phyloP scores from a whole-genome alignment of 2,113 vertebrate species.

The Myotis brandtii region DNA sequence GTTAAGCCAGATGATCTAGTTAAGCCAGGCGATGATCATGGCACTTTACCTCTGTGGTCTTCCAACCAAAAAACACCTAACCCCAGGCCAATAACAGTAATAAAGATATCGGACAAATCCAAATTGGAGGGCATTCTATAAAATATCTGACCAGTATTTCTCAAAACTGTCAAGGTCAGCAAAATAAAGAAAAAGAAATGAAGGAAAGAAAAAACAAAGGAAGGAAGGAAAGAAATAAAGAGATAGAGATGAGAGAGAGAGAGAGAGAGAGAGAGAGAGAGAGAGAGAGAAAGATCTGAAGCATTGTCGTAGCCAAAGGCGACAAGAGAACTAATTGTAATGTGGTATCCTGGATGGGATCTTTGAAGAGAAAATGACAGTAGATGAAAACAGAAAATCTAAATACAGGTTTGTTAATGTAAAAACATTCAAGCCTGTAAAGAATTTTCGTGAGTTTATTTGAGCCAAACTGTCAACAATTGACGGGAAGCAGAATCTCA shows the following conservation, averaged over 20 bases:
- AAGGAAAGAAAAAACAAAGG: neutral
- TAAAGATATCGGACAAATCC: neutral
- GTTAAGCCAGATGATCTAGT: neutral
- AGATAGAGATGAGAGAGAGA: fast-evolving
- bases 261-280: no score
- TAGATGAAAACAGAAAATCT: neutral
- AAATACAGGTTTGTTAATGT: neutral
- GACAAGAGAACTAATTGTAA: neutral
- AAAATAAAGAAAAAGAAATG: neutral
- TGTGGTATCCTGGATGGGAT: neutral
- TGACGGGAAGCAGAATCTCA: no score
- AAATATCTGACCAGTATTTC: neutral
- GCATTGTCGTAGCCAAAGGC: neutral
- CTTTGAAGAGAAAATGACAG: neutral
- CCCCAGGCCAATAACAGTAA: neutral
- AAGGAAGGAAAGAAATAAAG: neutral
- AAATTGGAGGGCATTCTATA: neutral
- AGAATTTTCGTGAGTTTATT: no score
- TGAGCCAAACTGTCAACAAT: no score
- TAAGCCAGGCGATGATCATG: neutral
- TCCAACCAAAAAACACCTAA: neutral
- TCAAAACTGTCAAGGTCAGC: neutral
- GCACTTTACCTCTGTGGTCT: neutral
- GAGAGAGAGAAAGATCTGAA: neutral
- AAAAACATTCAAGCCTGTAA: no score